Evolutionary conservation across 2,113 vertebrate genomes (phyloP).

Genomic region (Anarrhichthys ocellatus): DNA sequence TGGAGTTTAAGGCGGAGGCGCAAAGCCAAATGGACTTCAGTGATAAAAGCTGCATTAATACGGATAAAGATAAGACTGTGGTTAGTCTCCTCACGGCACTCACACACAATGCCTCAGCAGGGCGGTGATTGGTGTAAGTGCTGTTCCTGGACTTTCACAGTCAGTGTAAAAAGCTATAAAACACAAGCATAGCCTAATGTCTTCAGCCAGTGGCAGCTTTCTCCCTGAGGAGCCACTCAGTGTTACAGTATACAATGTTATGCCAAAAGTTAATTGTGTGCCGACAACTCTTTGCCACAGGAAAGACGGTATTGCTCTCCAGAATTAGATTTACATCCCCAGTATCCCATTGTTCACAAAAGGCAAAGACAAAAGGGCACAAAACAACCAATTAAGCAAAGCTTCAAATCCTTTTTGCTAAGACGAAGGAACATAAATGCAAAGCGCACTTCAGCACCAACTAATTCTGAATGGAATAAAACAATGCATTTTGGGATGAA

Average conservation of each 20-base stretch:
- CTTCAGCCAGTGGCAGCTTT: conserved; percentile 57
- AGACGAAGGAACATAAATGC: conserved; percentile 49
- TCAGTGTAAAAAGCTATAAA: conserved; percentile 55
- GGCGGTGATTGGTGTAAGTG: conserved; percentile 41
- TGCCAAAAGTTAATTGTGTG: conserved; percentile 75
- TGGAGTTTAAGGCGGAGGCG: conserved; percentile 18
- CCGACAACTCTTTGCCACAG: conserved; percentile 65
- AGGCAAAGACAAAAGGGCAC: conserved; percentile 65
- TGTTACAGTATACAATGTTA: conserved; percentile 55
- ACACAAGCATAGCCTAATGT: conserved; percentile 40
- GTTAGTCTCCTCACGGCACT: conserved; percentile 21
- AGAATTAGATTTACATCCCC: conserved; percentile 72
- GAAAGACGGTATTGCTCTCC: conserved; percentile 63
- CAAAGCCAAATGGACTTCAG: conserved; percentile 26
- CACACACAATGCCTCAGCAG: conserved; percentile 52
- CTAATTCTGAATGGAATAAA: conserved; percentile 53
- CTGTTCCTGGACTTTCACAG: conserved; percentile 52
- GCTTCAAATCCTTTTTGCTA: conserved; percentile 57
- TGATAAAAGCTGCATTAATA: conserved; percentile 42
- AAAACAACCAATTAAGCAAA: conserved; percentile 80
- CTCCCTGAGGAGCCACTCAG: conserved; percentile 63
- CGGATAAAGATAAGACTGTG: conserved; percentile 39
- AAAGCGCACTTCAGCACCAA: conserved; percentile 50
- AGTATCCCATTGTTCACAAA: conserved; percentile 65
- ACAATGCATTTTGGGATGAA: conserved; percentile 51